phyloP scores from a whole-genome alignment of 2,113 vertebrate species.

The Phoxinus phoxinus region DNA sequence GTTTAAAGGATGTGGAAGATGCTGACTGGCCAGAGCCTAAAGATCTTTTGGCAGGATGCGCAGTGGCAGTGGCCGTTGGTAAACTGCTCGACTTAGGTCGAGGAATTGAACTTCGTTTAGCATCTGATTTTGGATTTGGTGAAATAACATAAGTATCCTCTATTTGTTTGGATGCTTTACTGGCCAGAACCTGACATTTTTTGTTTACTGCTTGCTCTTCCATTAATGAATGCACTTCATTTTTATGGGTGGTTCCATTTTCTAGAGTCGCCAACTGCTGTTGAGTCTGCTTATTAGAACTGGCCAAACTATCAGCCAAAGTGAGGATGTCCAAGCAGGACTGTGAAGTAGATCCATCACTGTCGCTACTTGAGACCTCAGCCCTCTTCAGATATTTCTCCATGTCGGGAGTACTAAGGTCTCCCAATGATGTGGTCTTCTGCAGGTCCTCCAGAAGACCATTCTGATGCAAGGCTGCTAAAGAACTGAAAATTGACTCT shows the following conservation, averaged over 20 bases:
- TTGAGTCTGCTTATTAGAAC: conserved; percentile 46
- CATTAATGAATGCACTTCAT: background rate
- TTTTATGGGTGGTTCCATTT: conserved; percentile 22
- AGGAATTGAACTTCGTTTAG: conserved; percentile 65
- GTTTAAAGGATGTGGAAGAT: background rate
- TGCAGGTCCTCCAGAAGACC: conserved; percentile 68
- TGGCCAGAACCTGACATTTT: background rate
- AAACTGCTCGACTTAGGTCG: conserved; percentile 49
- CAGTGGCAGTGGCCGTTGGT: conserved; percentile 35
- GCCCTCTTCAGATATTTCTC: conserved; percentile 88
- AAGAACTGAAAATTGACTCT: conserved; percentile 8
- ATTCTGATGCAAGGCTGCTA: conserved; percentile 40
- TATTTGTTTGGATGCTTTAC: background rate
- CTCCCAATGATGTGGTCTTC: conserved; percentile 65
- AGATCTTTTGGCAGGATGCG: conserved; percentile 52
- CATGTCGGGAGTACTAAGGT: conserved; percentile 79
- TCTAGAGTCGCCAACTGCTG: conserved; percentile 15
- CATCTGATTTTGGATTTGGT: conserved; percentile 33
- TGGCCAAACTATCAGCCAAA: conserved; percentile 60
- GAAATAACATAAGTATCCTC: background rate
- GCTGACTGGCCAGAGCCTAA: conserved; percentile 54
- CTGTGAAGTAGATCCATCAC: conserved; percentile 70
- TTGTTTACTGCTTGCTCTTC: background rate
- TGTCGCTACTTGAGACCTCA: conserved; percentile 71
- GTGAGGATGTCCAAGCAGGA: conserved; percentile 70